Evolutionary conservation across 2,888 invertebrate genomes (phyloP).

Genomic region (Vesta saturnalis): DNA sequence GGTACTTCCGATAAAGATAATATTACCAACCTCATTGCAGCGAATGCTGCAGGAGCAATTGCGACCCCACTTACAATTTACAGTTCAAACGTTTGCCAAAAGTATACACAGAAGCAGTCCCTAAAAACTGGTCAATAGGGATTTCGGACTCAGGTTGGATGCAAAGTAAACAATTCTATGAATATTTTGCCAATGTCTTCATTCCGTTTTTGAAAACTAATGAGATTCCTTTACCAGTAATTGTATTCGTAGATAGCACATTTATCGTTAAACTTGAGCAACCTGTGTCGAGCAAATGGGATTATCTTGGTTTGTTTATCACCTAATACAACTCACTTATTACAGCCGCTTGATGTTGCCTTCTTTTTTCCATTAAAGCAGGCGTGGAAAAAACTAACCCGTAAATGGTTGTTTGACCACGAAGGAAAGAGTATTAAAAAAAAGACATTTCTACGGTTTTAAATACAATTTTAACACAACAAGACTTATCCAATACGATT

Average conservation of each 20-base stretch:
- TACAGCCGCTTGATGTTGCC: not conserved
- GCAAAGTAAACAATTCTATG: not conserved
- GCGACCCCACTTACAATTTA: not conserved
- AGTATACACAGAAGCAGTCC: not conserved
- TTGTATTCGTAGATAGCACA: not conserved
- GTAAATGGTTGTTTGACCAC: not conserved
- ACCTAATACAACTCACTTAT: not conserved
- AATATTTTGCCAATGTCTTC: not conserved
- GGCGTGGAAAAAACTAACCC: not conserved
- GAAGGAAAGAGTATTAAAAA: not conserved
- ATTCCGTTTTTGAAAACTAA: not conserved
- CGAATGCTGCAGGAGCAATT: not conserved
- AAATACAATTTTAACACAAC: not conserved
- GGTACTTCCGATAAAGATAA: not conserved
- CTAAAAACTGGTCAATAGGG: not conserved
- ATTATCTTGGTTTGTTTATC: not conserved
- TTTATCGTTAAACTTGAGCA: not conserved
- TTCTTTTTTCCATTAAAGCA: not conserved
- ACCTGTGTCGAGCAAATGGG: not conserved
- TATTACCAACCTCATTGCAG: not conserved
- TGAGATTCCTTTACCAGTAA: not conserved
- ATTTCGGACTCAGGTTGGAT: not conserved
- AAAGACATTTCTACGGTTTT: not conserved
- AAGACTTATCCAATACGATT: not conserved
- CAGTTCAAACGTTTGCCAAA: not conserved